Evolutionary conservation across 2,113 vertebrate genomes (phyloP), one percentile per base, ranked within the genome.

Genomic region (Amphiprion ocellaris): DNA sequence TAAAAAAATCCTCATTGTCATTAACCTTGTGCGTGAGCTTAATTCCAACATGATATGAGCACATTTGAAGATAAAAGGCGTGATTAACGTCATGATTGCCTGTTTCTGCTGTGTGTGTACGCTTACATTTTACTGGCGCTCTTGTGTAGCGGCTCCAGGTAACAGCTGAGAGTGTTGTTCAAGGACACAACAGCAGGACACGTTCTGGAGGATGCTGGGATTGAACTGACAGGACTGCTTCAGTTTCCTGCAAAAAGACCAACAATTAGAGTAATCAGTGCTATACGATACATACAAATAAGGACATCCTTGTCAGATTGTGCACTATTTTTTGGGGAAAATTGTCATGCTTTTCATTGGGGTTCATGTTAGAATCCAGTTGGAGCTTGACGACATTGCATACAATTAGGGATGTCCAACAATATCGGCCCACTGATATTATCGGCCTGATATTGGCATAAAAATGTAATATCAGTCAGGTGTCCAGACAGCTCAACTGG

Each of bases 21-120:
- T 77, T 81, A 88, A 87, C 56, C 37, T 53, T 39, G 11, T 54
- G 14, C 19, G 61, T 55, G 37, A 75, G 37, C 68, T 69, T 53
- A 56, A 77, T 46, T 77, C 26, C 21, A 19, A 61, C 70, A 81
- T 64, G 37, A 84, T 72, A 75, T 30, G 30, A 61, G 52, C 59
- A 64, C 74, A 72, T 74, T 74, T 85, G 24, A 77, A 84, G 67
- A 86, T 64, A 71, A 80, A 61, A 55, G 50, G 33, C 17, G 26
- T 50, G 37, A 66, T 79, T 75, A 69, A 65, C 56, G 50, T 28
- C 30, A 62, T 26, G 14, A 41, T 62, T 47, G 10, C 4, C 46
- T 66, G 60, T 65, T 30, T 28, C 10, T 67, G 17, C 17, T 63
- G 30, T 68, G 21, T 30, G 37, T 54, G 14, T 12, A 62, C 28